Evolutionary conservation across 2,113 vertebrate species (phyloP), one percentile per base, ranked within the genome.

Genomic region (Platysteira castanea): DNA sequence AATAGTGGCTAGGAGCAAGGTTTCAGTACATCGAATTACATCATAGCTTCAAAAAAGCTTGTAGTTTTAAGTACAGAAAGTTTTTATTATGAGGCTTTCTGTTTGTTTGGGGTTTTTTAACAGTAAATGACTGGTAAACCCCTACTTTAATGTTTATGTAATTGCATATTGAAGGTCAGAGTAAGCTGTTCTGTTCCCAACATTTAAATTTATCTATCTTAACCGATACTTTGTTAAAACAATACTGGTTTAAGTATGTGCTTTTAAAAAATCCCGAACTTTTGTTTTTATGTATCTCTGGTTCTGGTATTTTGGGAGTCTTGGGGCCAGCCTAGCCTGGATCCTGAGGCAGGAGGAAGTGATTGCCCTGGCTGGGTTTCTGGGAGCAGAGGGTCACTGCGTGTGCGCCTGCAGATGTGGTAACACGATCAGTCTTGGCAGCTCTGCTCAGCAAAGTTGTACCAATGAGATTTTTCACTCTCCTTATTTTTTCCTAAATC

Each of bases 381-480:
- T 86, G 4, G 2, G 54, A 33, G 63, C 1, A 0, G 65, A 93
- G 75, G 59, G 85, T 94, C 86, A 81, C 83, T 84, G 79, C 37
- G 60, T 87, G 67, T 91, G 71, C 11, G 86, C 28, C 92, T 89
- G 88, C 88, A 84, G 90, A 96, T 93, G 88, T 94, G 95, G 93
- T 95, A 96, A 96, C 88, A 68, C 39, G 95, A 97, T 90, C 93
- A 7, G 60, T 39, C 80, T 76, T 93, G 94, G 96, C 95, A 96
- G 92, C 64, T 92, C 88, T 78, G 47, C 87, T 81, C 74, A 46
- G 90, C 57, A 21, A 20, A 88, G 76, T 89, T 69, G 84, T 77
- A 74, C 88, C 90, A 78, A 8, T 37, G 76, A 81, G 93, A 76
- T 92, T 90, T 90, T 90, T 70, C 6, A 2, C 52, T 76, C 86